Conservation (phyloP, 2,113 vertebrate species). For the Albula glossodonta region DNA sequence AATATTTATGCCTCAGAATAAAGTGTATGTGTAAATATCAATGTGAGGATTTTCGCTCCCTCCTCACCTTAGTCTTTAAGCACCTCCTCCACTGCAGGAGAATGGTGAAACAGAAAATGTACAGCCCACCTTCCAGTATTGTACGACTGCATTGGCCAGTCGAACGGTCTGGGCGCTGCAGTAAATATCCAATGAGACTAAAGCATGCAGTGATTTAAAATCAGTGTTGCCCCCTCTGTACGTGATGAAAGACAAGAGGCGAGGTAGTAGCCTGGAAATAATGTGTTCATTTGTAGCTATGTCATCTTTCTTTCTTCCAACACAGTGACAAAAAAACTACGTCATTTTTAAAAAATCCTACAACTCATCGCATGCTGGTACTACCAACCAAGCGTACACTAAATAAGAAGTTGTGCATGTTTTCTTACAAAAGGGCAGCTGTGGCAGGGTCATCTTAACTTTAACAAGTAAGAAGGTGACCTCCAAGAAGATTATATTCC, state of each 20-base stretch:
- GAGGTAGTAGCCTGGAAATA: background rate
- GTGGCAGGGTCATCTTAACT: background rate
- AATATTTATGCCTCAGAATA: constrained; percentile 41
- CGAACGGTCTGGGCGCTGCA: background rate
- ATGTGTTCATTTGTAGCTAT: background rate
- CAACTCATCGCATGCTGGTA: too few species aligned
- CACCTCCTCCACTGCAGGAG: constrained; percentile 38
- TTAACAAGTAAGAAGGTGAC: constrained; percentile 11
- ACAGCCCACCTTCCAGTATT: constrained; percentile 71
- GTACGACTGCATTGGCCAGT: constrained; percentile 53
- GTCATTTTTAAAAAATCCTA: background rate
- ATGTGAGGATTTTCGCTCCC: constrained; percentile 62
- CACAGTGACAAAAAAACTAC: background rate
- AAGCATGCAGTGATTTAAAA: constrained; percentile 62
- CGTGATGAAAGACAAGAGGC: background rate
- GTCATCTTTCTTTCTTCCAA: background rate
- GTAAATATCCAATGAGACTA: constrained; percentile 52
- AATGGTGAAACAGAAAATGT: constrained; percentile 38
- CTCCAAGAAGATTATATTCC: constrained; percentile 24
- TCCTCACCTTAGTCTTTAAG: constrained; percentile 49
- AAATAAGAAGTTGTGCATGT: too few species aligned
- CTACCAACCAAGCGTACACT: too few species aligned
- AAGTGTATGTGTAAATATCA: constrained; percentile 53
- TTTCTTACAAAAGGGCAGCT: background rate
- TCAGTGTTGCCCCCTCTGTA: constrained; percentile 21